Evolutionary conservation across 2,888 invertebrate genomes (phyloP).

Genomic region (Plusia festucae): DNA sequence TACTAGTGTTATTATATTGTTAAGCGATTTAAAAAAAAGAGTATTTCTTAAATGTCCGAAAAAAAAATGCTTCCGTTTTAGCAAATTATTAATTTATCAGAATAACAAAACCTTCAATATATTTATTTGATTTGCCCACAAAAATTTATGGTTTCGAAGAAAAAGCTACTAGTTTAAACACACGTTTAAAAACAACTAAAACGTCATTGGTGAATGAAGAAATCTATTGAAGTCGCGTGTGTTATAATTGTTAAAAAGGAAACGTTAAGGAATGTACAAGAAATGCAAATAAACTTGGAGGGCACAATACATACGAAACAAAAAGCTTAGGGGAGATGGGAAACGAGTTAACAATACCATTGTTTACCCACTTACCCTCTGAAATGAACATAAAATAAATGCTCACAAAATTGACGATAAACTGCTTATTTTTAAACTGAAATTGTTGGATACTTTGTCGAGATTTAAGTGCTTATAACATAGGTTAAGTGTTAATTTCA

Average conservation of each 20-base stretch:
- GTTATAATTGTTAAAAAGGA: slow-evolving; percentile 47
- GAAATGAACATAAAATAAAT: slow-evolving; percentile 47
- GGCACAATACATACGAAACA: slow-evolving; percentile 39
- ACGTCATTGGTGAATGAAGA: slow-evolving; percentile 14
- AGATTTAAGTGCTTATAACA: slow-evolving; percentile 12
- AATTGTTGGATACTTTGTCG: slow-evolving; percentile 15
- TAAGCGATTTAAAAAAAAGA: too few relatives aligned
- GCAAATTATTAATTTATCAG: too few relatives aligned
- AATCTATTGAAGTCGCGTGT: slow-evolving; percentile 46
- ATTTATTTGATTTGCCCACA: too few relatives aligned
- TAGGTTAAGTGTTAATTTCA: slow-evolving; percentile 5
- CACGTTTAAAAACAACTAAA: not conserved
- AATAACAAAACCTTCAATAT: not conserved
- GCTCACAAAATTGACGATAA: slow-evolving; percentile 34
- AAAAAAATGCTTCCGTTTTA: too few relatives aligned
- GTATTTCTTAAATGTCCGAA: too few relatives aligned
- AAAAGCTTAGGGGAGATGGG: slow-evolving; percentile 48
- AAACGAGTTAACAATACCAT: slow-evolving; percentile 50
- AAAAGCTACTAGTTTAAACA: too few relatives aligned
- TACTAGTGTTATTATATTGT: too few relatives aligned
- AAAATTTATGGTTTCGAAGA: too few relatives aligned
- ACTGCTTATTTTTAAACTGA: slow-evolving; percentile 27
- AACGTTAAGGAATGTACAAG: slow-evolving; percentile 47
- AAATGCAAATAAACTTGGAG: slow-evolving; percentile 55
- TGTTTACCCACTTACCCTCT: slow-evolving; percentile 47